Percentiles rank a stretch among this genome's conserved stretches.
Conservation (phyloP, 2,113 vertebrate genomes). For the Nibea coibor region DNA sequence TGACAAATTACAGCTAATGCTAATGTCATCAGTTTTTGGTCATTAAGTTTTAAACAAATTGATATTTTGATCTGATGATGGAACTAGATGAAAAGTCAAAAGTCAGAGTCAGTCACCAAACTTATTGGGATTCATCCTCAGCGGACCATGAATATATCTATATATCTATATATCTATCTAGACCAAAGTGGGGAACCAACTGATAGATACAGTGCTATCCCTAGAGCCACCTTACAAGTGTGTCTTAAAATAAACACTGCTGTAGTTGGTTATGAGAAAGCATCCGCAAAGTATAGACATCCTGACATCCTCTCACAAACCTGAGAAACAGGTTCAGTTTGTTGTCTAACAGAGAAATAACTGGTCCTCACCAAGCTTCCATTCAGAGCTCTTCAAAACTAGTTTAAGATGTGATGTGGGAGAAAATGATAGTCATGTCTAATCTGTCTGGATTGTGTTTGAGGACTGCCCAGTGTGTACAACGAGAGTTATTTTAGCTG, state of each 20-base stretch:
- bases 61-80: no score
- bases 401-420: background rate
- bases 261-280: background rate
- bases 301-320: background rate
- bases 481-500: constrained; percentile 25
- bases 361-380: background rate
- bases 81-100: background rate
- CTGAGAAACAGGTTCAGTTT: background rate
- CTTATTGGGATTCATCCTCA: background rate
- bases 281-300: no score
- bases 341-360: background rate
- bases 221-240: background rate
- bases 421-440: background rate
- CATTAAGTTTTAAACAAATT: no score
- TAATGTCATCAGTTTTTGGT: no score
- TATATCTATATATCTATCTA: no score
- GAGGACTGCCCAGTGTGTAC: constrained; percentile 6
- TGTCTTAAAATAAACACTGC: background rate
- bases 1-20: no score
- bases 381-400: constrained; percentile 9
- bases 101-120: background rate
- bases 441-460: constrained; percentile 20
- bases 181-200: background rate
- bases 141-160: background rate
- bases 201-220: no score